Conservation (phyloP, 2,888 invertebrate genomes). For the Pyrrhia umbra region DNA sequence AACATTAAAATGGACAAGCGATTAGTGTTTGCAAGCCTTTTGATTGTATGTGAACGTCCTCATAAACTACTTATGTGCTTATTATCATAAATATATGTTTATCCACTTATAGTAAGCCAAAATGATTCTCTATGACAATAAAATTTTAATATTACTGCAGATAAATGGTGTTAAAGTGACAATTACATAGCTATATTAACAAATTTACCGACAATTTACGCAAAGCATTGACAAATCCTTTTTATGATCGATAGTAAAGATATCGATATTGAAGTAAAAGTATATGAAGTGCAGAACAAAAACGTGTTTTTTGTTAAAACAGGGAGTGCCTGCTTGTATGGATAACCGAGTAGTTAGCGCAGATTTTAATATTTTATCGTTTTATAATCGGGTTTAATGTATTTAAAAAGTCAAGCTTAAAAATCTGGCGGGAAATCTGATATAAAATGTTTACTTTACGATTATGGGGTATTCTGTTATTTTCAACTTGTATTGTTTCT, state of each 20-base stretch:
- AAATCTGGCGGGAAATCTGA: background rate
- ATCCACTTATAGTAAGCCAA: constrained; percentile 2
- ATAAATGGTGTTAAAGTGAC: background rate
- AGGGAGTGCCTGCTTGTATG: constrained; percentile 1
- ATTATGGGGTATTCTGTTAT: background rate
- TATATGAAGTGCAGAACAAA: background rate
- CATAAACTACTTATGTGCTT: background rate
- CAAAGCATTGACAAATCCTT: background rate
- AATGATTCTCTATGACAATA: background rate
- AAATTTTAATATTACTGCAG: background rate
- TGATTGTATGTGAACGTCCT: background rate
- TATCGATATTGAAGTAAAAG: background rate
- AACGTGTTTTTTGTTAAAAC: constrained; percentile 10
- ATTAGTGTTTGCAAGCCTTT: too few relatives aligned
- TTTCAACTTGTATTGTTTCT: background rate
- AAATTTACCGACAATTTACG: background rate
- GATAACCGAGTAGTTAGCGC: constrained; percentile 15
- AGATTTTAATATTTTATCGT: constrained; percentile 10
- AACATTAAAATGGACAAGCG: too few relatives aligned
- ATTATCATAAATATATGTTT: background rate
- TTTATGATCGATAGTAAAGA: constrained; percentile 11
- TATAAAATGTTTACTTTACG: background rate
- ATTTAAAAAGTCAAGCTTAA: background rate
- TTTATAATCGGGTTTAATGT: constrained; percentile 6
- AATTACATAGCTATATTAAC: constrained; percentile 3